Evolutionary conservation across 1,140 invertebrate species (phyloP).

Genomic region (Nebria ingens): DNA sequence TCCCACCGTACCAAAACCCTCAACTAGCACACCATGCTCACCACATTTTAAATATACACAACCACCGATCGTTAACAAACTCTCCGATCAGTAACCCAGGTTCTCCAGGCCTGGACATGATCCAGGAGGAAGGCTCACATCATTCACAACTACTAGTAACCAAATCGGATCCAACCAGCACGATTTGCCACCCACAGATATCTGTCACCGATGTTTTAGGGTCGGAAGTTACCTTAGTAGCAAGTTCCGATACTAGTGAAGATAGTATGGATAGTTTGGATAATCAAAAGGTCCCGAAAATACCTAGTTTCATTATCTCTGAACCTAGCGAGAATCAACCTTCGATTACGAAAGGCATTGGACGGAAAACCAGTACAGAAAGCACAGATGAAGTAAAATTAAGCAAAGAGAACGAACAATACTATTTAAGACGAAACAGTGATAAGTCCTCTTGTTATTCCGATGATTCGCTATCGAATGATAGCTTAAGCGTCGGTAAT

Average conservation of each 20-base stretch:
- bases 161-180: conserved; percentile 22
- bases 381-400: conserved; percentile 22
- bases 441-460: conserved; percentile 56
- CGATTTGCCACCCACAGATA: conserved; percentile 65
- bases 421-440: conserved; percentile 30
- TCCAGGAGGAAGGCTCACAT: conserved; percentile 61
- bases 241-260: conserved; percentile 48
- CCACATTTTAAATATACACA: conserved; percentile 36
- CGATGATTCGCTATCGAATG: conserved; percentile 54
- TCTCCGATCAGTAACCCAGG: conserved; percentile 47
- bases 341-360: conserved; percentile 70
- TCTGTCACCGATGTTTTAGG: conserved; percentile 75
- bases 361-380: conserved; percentile 51
- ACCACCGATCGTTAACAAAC: conserved; percentile 46
- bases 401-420: conserved; percentile 21
- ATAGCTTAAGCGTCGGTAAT: conserved; percentile 32
- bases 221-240: conserved; percentile 67
- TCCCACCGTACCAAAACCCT: conserved; percentile 22
- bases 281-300: conserved; percentile 35
- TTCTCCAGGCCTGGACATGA: conserved; percentile 70
- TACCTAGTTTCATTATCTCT: conserved; percentile 57
- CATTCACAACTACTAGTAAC: conserved; percentile 25
- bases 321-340: conserved; percentile 65
- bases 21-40: conserved; percentile 31
- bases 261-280: conserved; percentile 51